phyloP scores from a whole-genome alignment of 2,797 vertebrate species.

The Chloroceryle inda region DNA sequence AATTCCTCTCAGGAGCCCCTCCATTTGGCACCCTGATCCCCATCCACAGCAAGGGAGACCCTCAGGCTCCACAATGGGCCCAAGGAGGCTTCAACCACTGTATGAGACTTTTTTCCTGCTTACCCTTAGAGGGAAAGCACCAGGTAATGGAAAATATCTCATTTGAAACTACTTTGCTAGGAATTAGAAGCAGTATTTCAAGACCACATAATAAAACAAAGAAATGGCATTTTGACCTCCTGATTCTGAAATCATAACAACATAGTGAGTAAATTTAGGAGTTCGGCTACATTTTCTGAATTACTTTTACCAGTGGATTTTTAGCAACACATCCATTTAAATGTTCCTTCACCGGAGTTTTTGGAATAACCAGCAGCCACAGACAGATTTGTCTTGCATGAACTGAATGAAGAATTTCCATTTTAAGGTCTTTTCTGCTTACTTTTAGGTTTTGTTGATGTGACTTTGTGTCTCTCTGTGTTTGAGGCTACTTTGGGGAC shows the following conservation, averaged over 20 bases:
- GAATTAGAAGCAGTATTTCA: background rate
- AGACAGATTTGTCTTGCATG: slow-evolving; percentile 58
- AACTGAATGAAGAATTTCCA: slow-evolving; percentile 74
- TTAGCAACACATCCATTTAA: background rate
- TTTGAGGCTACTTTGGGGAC: slow-evolving; percentile 85
- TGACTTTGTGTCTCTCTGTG: slow-evolving; percentile 72
- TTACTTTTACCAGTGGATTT: background rate
- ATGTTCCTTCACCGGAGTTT: background rate
- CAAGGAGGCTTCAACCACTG: background rate
- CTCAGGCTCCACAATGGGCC: background rate
- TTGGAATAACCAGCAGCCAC: slow-evolving; percentile 40
- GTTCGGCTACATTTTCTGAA: background rate
- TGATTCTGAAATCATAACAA: background rate
- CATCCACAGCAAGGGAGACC: background rate
- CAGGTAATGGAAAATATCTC: background rate
- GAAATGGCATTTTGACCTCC: background rate
- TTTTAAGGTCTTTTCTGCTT: slow-evolving; percentile 76
- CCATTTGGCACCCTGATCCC: background rate
- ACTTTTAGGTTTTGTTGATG: slow-evolving; percentile 76
- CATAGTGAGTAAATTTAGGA: background rate
- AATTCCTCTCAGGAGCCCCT: background rate
- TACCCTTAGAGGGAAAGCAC: background rate
- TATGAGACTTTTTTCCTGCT: background rate
- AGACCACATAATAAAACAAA: background rate
- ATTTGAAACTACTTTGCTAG: background rate